Percentiles rank a stretch among this genome's conserved stretches.
phyloP scores from a whole-genome alignment of 1,140 invertebrate species.

The Achatina immaculata region DNA sequence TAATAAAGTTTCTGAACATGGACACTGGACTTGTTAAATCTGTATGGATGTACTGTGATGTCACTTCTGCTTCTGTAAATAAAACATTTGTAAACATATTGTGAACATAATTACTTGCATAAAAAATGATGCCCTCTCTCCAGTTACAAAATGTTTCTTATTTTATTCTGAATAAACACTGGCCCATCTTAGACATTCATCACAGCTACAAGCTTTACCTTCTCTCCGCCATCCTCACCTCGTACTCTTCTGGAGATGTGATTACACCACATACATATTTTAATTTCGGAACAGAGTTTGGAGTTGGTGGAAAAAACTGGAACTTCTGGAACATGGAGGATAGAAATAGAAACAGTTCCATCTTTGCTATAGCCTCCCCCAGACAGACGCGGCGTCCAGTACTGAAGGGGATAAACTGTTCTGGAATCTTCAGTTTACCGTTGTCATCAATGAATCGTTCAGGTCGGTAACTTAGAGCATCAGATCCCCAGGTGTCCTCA shows the following conservation, averaged over 20 bases:
- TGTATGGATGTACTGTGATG: too few relatives aligned
- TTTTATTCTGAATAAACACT: too few relatives aligned
- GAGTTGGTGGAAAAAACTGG: constrained; percentile 70
- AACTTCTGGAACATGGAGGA: constrained; percentile 44
- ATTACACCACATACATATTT: background rate
- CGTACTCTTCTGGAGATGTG: background rate
- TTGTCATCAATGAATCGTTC: constrained; percentile 73
- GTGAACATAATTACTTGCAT: too few relatives aligned
- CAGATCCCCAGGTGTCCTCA: constrained; percentile 75
- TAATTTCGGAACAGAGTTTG: background rate
- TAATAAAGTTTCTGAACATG: too few relatives aligned
- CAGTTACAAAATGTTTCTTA: too few relatives aligned
- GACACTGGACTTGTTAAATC: too few relatives aligned
- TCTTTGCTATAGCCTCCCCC: constrained; percentile 44
- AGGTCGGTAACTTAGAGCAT: constrained; percentile 80
- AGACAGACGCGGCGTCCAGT: constrained; percentile 30
- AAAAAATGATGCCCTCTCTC: too few relatives aligned
- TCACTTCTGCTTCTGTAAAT: too few relatives aligned
- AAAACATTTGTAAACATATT: too few relatives aligned
- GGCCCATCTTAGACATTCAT: too few relatives aligned
- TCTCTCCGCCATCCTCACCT: background rate
- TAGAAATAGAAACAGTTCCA: constrained; percentile 46
- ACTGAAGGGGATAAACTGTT: constrained; percentile 38
- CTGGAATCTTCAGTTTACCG: constrained; percentile 37
- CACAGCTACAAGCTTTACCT: too few relatives aligned